Evolutionary conservation across 2,888 invertebrate genomes (phyloP), one percentile per base, ranked within the genome.

Genomic region (Cybosia mesomella): DNA sequence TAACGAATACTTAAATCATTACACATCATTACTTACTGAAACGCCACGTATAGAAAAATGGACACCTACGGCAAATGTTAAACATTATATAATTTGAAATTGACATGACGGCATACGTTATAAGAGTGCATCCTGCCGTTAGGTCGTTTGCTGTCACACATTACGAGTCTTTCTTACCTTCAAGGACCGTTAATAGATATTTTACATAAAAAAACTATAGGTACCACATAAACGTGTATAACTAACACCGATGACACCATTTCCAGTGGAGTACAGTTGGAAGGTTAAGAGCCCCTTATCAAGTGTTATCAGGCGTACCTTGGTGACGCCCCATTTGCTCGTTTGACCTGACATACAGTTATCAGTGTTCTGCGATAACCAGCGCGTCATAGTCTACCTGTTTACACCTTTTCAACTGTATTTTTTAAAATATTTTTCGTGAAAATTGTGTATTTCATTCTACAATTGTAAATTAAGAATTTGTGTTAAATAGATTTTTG

Each of bases 271-370:
- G 89, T 88, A 84, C 83, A 83, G 87, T 87, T 87, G 86, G 91
- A 94, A 94, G 94, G 94, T 95, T 94, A 95, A 94, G 94, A 95
- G 94, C 93, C 94, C 89, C 89, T 91, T 94, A 94, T 94, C 94
- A 88, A 57, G 72, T 80, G 84, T 94, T 94, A 94, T 94, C 94
- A 93, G 88, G 84, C 88, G 86, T 90, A 90, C 90, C 90, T 90
- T 88, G 86, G 87, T 87, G 85, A 89, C 93, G 92, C 91, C 92
- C 93, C 92, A 91, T 92, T 93, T 95, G 94, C 90, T 92, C 94
- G 92, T 95, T 95, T 95, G 95, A 95, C 95, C 95, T 95, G 95
- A 94, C 94, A 95, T 91, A 86, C 88, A 91, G 91, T 93, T 94
- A 94, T 95, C 94, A 95, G 93, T 92, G 83, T 90, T 81, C 85